phyloP scores from a whole-genome alignment of 2,113 vertebrate genomes.

The Carassius gibelio region DNA sequence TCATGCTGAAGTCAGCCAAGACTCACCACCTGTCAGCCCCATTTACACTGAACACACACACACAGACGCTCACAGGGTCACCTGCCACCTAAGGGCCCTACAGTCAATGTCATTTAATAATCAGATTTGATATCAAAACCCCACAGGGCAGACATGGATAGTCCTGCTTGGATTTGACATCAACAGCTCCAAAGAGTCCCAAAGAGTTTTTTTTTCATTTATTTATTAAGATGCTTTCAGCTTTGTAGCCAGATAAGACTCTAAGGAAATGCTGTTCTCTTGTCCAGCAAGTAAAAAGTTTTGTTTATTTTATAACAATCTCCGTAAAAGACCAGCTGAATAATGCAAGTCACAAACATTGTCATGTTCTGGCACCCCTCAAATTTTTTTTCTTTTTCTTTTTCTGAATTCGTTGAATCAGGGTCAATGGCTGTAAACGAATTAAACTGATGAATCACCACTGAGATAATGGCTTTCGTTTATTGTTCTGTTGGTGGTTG shows the following conservation, averaged over 20 bases:
- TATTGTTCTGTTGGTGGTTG: not conserved
- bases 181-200: not conserved
- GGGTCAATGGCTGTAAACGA: not conserved
- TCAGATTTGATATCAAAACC: conserved; percentile 28
- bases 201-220: too few relatives aligned
- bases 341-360: not conserved
- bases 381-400: not conserved
- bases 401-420: not conserved
- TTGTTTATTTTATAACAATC: not conserved
- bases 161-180: conserved; percentile 21
- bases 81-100: not conserved
- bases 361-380: not conserved
- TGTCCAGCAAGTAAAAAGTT: not conserved
- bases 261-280: not conserved
- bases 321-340: not conserved
- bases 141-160: conserved; percentile 5
- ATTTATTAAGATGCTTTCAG: too few relatives aligned
- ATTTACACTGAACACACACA: conserved; percentile 54
- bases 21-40: conserved; percentile 64
- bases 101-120: conserved; percentile 49
- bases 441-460: not conserved
- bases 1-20: conserved; percentile 62
- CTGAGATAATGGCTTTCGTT: not conserved
- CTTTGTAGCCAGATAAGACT: not conserved
- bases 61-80: conserved; percentile 29